These are phyloP conservation scores for Plecotus auritus DNA, from an alignment of 2,113 vertebrate species.

Conservation along the genomic window DNA sequence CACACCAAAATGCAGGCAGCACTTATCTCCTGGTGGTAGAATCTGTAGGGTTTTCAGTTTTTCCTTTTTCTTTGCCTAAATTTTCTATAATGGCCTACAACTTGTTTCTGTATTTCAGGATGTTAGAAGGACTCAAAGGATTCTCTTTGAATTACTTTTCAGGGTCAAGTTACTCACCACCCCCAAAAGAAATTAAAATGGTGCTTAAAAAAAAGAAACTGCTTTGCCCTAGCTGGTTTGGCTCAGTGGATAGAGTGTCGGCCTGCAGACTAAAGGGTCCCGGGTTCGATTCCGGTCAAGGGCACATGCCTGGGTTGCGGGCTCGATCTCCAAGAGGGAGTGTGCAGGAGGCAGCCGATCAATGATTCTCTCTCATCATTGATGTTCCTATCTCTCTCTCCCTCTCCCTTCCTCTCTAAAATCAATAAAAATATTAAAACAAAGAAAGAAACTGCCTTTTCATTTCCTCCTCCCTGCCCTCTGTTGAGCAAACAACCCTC, in stretches of 20 bases:
- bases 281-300: no score
- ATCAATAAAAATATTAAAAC: no score
- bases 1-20: accelerated
- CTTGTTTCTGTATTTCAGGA: constrained; percentile 19
- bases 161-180: constrained; percentile 8
- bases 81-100: not conserved
- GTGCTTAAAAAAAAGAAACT: not conserved
- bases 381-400: no score
- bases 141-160: constrained; percentile 18
- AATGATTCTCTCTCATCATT: no score
- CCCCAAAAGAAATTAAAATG: not conserved
- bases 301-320: no score
- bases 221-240: no score
- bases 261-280: no score
- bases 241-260: no score
- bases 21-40: not conserved
- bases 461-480: not conserved
- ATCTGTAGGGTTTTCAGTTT: not conserved
- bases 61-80: not conserved
- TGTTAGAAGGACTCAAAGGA: not conserved
- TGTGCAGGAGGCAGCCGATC: no score
- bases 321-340: no score
- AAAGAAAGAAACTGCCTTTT: not conserved
- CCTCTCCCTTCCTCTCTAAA: no score
- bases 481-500: constrained; percentile 11